Evolutionary conservation across 1,140 invertebrate species (phyloP), one percentile per base, ranked within the genome.

Genomic region (Phortica variegata): DNA sequence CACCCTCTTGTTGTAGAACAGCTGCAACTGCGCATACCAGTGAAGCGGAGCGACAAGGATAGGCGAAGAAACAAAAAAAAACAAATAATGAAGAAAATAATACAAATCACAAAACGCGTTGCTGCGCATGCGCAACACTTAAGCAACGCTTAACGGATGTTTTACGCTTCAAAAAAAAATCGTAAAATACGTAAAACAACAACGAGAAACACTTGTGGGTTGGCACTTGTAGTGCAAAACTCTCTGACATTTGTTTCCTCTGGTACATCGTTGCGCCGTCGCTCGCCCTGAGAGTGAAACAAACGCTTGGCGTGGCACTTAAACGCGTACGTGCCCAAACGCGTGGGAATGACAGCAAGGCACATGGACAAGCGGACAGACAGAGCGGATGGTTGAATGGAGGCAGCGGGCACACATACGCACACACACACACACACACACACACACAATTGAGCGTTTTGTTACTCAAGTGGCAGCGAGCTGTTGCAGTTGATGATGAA

Each of bases 321-420:
- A 50, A 61, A 37, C 60, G 47, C 63, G 63, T 66, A 66, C 63
- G 63, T 66, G 63, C 63, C 63, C 63, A 66, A 57, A 68, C 68
- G 63, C 63, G 63, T 66, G 63, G 63, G 63, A 66, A 66, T 66
- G 63, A 63, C 61, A 59, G 54, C 16, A 8, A n/a, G 40, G 43
- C 54, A 53, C 50, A 51, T 53, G 49, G 55, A 57, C 36, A 26
- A 46, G 16, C 33, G 23, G 42, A 41, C 23, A 18, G 38, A 41
- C 40, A 20, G 32, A 21, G 43, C 47, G 48, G 23, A 33, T 16
- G 6, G 31, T 5, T 29, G 15, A 29, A 16, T 41, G 29, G 31
- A 31, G 17, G 12, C 42, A 13, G 19, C 41, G 53, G 53, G 26
- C 10, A 31, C n/a, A n/a, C n/a, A n/a, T n/a, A n/a, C n/a, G n/a